phyloP scores from a whole-genome alignment of 92 coral and sea anemone genomes.

The Epizoanthus rinbou region DNA sequence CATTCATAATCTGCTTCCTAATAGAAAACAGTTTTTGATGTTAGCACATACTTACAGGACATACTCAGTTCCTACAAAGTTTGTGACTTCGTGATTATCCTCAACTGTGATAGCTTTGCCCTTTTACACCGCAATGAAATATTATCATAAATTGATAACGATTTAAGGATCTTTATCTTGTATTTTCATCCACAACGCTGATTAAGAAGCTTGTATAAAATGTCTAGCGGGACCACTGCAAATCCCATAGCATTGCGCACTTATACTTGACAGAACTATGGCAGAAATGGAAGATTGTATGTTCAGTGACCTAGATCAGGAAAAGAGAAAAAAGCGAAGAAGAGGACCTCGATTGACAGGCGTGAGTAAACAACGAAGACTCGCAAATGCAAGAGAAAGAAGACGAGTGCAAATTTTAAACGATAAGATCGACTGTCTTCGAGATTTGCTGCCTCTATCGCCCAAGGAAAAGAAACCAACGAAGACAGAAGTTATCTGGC shows the following conservation, averaged over 20 bases:
- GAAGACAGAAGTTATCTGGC: constrained; percentile 82
- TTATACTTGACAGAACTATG: constrained; percentile 13
- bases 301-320: constrained; percentile 22
- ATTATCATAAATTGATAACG: constrained; percentile 37
- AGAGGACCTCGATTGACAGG: constrained; percentile 83
- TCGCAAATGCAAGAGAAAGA: constrained; percentile 90
- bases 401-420: constrained; percentile 80
- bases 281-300: constrained; percentile 24
- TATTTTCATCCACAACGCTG: constrained; percentile 42
- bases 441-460: constrained; percentile 73
- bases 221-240: neutral
- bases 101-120: neutral
- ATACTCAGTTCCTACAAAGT: neutral
- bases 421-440: constrained; percentile 73
- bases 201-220: constrained; percentile 29
- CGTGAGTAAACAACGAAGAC: constrained; percentile 81
- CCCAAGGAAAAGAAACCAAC: constrained; percentile 79
- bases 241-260: neutral
- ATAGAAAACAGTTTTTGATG: constrained; percentile 8
- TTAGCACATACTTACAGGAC: too few relatives aligned
- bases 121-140: neutral
- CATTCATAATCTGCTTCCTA: neutral
- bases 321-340: constrained; percentile 70
- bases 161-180: constrained; percentile 43
- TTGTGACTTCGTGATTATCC: neutral